Percentiles rank a stretch among this genome's conserved stretches.
Evolutionary conservation across 2,797 vertebrate genomes (phyloP).

Genomic region (Falco berigora): DNA sequence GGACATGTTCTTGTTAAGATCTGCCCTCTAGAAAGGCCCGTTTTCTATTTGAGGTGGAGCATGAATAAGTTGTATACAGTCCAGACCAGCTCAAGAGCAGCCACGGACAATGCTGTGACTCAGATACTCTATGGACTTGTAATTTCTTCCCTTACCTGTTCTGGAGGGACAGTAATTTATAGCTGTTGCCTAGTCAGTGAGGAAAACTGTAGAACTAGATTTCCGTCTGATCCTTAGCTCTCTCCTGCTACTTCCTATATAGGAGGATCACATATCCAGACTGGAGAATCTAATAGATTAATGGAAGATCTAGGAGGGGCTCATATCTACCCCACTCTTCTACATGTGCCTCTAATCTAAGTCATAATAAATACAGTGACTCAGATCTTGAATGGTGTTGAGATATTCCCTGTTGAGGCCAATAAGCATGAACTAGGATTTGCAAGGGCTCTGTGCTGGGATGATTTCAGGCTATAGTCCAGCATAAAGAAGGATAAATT

Average conservation of each 20-base stretch:
- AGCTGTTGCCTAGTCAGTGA: not conserved
- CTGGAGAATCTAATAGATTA: not conserved
- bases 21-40: not conserved
- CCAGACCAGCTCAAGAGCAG: not conserved
- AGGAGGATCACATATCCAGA: not conserved
- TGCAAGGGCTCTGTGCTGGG: not conserved
- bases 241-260: not conserved
- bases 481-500: not conserved
- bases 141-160: not conserved
- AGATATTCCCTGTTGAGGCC: not conserved
- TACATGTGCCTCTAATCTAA: not conserved
- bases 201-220: not conserved
- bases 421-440: not conserved
- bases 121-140: not conserved
- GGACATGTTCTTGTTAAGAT: not conserved
- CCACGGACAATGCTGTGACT: not conserved
- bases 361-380: not conserved
- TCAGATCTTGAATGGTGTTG: not conserved
- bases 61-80: not conserved
- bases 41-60: not conserved
- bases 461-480: not conserved
- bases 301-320: not conserved
- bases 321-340: not conserved
- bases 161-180: not conserved
- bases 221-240: not conserved